Base-by-base conservation (phyloP, 35 echinoderm and acorn worm species). In the Ophiothrix spiculata region DNA sequence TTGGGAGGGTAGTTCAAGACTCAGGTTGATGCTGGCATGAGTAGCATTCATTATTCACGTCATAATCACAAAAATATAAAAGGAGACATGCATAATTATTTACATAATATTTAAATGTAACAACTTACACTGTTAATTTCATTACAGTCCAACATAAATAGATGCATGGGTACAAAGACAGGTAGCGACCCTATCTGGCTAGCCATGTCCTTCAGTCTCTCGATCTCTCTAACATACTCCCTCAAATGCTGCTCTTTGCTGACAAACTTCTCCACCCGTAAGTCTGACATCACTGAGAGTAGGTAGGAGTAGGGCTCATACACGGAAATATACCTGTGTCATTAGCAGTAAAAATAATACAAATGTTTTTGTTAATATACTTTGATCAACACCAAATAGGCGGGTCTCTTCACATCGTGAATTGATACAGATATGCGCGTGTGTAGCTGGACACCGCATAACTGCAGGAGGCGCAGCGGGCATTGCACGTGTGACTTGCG, bases 181-280 rank as follows among this genome's bases (percentile, higher is more conserved):
- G 95, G 95, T n/a, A 98, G 80, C 0, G 86, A 90, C 8, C 79
- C 93, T 0, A 94, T 76, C 60, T 94, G 87, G 37, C 38, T 83
- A 25, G 95, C 89, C 95, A 98, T 98, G 32, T 42, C 75, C 86
- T 94, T 98, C 28, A 98, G 77, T 45, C 91, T 98, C 73, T 98
- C 95, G 82, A 94, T 98, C 87, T 98, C 95, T 73, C 95, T 84
- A 34, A 94, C 89, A 49, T 98, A 98, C 73, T 98, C 92, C 81
- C 95, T 84, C 36, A 99, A 79, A 81, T 99, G 96, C 40, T 99
- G 95, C 38, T 99, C 96, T 74, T 80, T 91, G 77, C 83, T 91
- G 37, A 99, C 88, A 80, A 94, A 94, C 45, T 91, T 91, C 75
- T 91, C 83, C 23, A 99, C 96, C 77, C 79, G 85, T 28, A 60